Percentiles rank a stretch among this genome's conserved stretches.
phyloP scores from a whole-genome alignment of 30 jellyfish, hydroid and myxozoan genomes.

The Aurelia aurita region DNA sequence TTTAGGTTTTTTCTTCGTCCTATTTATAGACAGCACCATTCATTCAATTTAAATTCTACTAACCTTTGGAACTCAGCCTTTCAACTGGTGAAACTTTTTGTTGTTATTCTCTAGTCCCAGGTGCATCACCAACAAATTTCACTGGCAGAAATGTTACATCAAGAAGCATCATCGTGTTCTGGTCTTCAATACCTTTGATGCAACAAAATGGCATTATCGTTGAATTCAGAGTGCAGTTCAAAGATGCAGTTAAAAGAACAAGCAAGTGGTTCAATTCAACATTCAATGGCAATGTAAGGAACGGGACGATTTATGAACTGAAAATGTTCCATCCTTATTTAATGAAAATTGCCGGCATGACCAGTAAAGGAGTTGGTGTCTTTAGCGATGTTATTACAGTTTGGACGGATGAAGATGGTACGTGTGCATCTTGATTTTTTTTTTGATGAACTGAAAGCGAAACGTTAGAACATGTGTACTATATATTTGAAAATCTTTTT shows the following conservation, averaged over 20 bases:
- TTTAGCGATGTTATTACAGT: constrained; percentile 33
- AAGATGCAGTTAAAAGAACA: constrained; percentile 2
- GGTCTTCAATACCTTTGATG: constrained; percentile 15
- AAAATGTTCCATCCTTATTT: constrained; percentile 13
- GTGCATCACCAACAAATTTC: constrained; percentile 23
- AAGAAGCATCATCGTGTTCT: constrained; percentile 27
- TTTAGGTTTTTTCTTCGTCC: too few species aligned
- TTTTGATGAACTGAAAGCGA: too few species aligned
- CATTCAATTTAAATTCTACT: too few species aligned
- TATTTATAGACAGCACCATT: too few species aligned
- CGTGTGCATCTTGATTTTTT: background rate
- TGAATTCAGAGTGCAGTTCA: constrained; percentile 3
- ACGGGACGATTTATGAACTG: constrained; percentile 21
- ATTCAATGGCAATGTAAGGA: background rate
- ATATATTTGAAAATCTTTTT: too few species aligned
- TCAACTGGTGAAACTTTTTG: background rate
- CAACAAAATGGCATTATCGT: constrained; percentile 5
- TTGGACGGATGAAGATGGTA: constrained; percentile 49
- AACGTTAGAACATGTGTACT: too few species aligned
- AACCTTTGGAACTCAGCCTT: too few species aligned
- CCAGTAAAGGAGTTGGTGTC: constrained; percentile 40
- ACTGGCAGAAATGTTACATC: constrained; percentile 41
- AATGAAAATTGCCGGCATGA: constrained; percentile 43
- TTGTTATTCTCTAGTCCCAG: constrained; percentile 10
- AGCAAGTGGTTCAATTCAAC: constrained; percentile 6